Evolutionary conservation across 2,888 invertebrate genomes (phyloP).

Genomic region (Noctua comes): DNA sequence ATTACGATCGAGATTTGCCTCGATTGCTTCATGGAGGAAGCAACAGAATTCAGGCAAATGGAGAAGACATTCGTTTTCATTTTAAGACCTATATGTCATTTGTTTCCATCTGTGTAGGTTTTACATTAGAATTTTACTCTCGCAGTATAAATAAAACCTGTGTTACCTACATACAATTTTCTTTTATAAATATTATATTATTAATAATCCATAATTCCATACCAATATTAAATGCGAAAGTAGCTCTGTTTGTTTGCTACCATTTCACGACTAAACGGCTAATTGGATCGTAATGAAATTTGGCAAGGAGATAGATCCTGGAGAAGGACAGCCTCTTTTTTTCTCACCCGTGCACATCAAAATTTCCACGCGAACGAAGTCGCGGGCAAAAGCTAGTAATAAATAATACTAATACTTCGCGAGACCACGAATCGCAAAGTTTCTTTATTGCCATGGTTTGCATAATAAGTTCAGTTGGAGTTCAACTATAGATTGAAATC

Average conservation of each 20-base stretch:
- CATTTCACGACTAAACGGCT: neutral
- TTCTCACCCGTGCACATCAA: no score
- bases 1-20: neutral
- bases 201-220: no score
- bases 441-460: conserved; percentile 29
- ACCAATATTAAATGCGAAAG: no score
- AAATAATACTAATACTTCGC: neutral
- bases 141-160: neutral
- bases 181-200: neutral
- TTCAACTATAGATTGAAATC: conserved; percentile 40
- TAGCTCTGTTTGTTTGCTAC: neutral
- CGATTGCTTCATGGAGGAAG: conserved; percentile 11
- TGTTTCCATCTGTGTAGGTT: neutral
- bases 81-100: neutral
- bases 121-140: neutral
- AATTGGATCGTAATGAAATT: neutral
- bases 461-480: conserved; percentile 34
- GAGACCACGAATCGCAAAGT: neutral
- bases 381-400: neutral
- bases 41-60: conserved; percentile 2
- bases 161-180: neutral
- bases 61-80: neutral
- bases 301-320: neutral
- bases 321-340: no score
- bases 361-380: no score